Conservation (phyloP, 30 jellyfish, hydroid and myxozoan genomes). For the Sanderia malayensis region DNA sequence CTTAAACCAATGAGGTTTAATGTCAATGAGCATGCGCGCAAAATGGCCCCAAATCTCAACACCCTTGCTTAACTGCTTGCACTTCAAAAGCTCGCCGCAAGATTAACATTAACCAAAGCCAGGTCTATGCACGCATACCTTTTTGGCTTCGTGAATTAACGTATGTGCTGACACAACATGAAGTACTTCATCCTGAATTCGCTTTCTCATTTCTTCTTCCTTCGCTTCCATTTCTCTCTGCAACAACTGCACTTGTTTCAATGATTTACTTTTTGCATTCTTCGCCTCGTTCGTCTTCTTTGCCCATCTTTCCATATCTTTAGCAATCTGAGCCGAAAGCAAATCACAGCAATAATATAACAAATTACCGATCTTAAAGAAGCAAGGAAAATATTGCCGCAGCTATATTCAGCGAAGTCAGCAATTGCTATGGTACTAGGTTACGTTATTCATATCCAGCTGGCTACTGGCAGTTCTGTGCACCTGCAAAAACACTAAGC, state of each 20-base stretch:
- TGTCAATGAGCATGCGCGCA: not conserved
- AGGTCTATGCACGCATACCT: not conserved
- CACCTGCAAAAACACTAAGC: too few species aligned
- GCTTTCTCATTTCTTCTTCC: constrained; percentile 85
- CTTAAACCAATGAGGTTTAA: not conserved
- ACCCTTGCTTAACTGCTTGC: not conserved
- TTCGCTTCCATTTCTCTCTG: constrained; percentile 70
- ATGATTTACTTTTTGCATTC: constrained; percentile 67
- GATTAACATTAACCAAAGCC: not conserved
- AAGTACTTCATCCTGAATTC: constrained; percentile 57
- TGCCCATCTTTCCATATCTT: constrained; percentile 99
- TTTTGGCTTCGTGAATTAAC: not conserved
- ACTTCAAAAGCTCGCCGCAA: not conserved
- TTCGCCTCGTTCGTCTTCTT: constrained; percentile 83
- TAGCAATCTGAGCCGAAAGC: constrained; percentile 79
- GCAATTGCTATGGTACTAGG: too few species aligned
- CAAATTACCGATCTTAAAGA: too few species aligned
- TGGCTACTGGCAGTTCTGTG: too few species aligned
- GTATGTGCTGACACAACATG: constrained; percentile 10
- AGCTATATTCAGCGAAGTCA: too few species aligned
- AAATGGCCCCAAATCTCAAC: not conserved
- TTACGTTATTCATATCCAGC: too few species aligned
- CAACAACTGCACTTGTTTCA: constrained; percentile 70
- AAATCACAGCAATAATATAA: too few species aligned
- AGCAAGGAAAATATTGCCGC: too few species aligned